Conservation (phyloP, 2,888 invertebrate genomes). For the Acrobasis repandana region DNA sequence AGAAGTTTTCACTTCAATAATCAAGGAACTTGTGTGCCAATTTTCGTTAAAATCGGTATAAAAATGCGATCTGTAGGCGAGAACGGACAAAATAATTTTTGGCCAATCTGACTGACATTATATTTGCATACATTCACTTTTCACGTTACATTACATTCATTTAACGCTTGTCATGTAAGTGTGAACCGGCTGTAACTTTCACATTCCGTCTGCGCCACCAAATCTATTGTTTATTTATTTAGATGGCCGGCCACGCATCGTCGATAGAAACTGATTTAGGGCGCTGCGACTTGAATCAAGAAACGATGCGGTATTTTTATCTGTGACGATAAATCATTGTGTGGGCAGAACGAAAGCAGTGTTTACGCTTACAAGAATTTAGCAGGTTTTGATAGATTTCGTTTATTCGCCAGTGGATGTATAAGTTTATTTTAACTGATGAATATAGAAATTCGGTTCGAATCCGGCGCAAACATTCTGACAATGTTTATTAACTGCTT, state of each 20-base stretch:
- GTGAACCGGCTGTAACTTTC: background rate
- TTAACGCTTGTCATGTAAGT: too few species aligned
- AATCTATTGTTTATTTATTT: slow-evolving; percentile 26
- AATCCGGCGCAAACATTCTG: slow-evolving; percentile 4
- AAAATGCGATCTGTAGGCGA: too few species aligned
- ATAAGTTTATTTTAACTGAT: slow-evolving; percentile 15
- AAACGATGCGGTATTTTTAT: slow-evolving; percentile 68
- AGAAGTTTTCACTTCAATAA: too few species aligned
- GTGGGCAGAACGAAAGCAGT: slow-evolving; percentile 53
- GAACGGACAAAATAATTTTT: too few species aligned
- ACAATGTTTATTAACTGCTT: slow-evolving; percentile 9
- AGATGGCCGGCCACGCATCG: slow-evolving; percentile 14
- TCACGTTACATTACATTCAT: too few species aligned
- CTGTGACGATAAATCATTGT: slow-evolving; percentile 72
- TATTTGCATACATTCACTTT: too few species aligned
- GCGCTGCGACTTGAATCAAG: slow-evolving; percentile 50
- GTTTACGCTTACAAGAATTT: slow-evolving; percentile 59
- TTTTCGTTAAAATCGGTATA: too few species aligned
- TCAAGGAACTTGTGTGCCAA: too few species aligned
- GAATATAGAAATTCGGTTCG: slow-evolving; percentile 19
- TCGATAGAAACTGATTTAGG: slow-evolving; percentile 20
- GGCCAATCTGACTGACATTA: too few species aligned
- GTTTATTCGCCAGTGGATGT: slow-evolving; percentile 7
- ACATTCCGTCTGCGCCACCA: background rate
- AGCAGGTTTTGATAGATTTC: slow-evolving; percentile 34